These are phyloP conservation scores for Halictus rubicundus DNA, from an alignment of 1,140 invertebrate species.

Conservation along the genomic window DNA sequence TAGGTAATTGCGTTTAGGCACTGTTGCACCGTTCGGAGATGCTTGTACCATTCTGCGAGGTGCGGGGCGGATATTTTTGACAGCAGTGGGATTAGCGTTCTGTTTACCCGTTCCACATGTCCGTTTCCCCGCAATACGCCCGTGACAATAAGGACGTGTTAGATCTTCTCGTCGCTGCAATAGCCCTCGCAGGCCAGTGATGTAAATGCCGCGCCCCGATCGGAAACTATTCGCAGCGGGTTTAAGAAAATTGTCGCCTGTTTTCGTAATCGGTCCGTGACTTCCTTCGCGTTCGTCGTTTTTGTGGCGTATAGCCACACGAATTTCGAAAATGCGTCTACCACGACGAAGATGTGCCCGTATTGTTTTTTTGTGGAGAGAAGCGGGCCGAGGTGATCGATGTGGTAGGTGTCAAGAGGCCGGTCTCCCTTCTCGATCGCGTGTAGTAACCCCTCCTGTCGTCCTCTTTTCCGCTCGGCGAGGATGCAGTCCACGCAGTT, in stretches of 20 bases:
- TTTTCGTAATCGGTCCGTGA: background rate
- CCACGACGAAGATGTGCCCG: background rate
- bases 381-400: too few relatives aligned
- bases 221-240: background rate
- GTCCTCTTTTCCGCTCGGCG: too few relatives aligned
- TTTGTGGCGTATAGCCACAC: background rate
- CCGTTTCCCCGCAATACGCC: background rate
- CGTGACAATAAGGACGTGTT: background rate
- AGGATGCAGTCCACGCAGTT: too few relatives aligned
- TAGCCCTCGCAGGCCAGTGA: background rate
- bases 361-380: too few relatives aligned
- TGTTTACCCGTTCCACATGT: too few relatives aligned
- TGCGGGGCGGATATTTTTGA: too few relatives aligned
- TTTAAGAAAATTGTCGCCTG: background rate
- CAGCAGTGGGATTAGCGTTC: background rate
- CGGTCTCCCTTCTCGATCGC: too few relatives aligned
- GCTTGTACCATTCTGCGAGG: background rate
- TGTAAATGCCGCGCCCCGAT: background rate
- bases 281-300: background rate
- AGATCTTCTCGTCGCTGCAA: background rate
- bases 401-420: too few relatives aligned
- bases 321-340: background rate
- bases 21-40: too few relatives aligned
- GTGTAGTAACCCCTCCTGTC: too few relatives aligned
- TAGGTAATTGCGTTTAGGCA: too few relatives aligned